Base-by-base conservation (phyloP, 2,888 invertebrate genomes). In the Sminthurinus aureus region DNA sequence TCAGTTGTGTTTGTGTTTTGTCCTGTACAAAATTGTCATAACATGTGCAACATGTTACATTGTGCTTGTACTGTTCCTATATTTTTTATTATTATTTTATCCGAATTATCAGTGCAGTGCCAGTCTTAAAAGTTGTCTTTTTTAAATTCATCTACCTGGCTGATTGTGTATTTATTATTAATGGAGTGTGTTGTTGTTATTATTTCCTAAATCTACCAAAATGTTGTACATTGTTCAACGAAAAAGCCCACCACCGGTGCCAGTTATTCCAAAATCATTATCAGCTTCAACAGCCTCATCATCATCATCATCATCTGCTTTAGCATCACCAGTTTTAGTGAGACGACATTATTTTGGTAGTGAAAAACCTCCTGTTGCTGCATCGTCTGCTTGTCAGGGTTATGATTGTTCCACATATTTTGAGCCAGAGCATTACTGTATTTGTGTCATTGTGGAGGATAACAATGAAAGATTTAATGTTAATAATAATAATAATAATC, bases 191-290 rank as follows among this genome's bases (percentile, higher is more conserved):
- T 71, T 71, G 9, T 64, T 64, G 64, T 64, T 64, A n/a, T 67
- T 79, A 38, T 38, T 38, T 38, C 38, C 1, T 38, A 38, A 38
- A 38, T 38, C 3, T 38, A 4, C 0, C 64, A 82, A 74, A 18
- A 83, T 83, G 83, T 78, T 83, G 78, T 83, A 83, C 64, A 83
- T 83, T 52, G 83, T 83, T 20, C 83, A 83, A 24, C 67, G 78
- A 12, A 64, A 77, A 78, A 73, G 64, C 24, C 24, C 58, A 9
- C 58, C 83, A 52, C 83, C 83, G 1, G 64, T 73, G 0, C 83
- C 50, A 13, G 78, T 83, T 18, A 64, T 52, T 12, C 81, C 81
- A 18, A 20, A 38, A 76, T 20, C 51, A 20, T 50, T 50, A 26
- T 73, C 81, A 69, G 50, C 73, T 52, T 12, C 51, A 13, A 18